Base-by-base conservation (phyloP, 2,113 vertebrate species). In the Panthera leo region DNA sequence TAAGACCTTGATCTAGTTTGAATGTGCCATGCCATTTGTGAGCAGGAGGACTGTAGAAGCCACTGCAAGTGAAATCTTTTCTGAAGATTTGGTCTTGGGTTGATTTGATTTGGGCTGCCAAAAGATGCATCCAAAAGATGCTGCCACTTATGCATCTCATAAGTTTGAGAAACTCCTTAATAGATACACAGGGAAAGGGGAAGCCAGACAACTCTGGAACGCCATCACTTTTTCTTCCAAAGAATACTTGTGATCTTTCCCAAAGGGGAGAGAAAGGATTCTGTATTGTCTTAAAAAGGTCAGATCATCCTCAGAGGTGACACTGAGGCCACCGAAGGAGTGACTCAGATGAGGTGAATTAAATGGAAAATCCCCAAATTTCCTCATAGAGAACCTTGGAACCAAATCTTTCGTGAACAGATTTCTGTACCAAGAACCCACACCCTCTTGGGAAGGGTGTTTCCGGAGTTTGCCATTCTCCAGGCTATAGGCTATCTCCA, bases 161-260 rank as follows among this genome's bases (percentile, higher is more conserved):
- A 71, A 75, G 45, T 31, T 51, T 65, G 67, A 70, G n/a, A 80
- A 84, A 80, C 5, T 85, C 10, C 5, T 23, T 42, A 55, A 55
- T 23, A 87, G 25, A 86, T 34, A 34, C 68, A 75, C 79, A 58
- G 51, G 78, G 53, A 91, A 94, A 71, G 21, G 36, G 31, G 65
- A 89, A 83, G 4, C 15, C 73, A 80, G 63, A 27, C 53, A 86
- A 61, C 12, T 94, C 39, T 75, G 18, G 67, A 80, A 6, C n/a
- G 34, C n/a, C 9, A 53, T 76, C 61, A 89, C 51, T 36, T 96
- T 93, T 92, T 75, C 67, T 75, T 92, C 34, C 51, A 84, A 95
- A 61, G 34, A 88, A 51, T 76, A 58, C 73, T 70, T 88, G 65
- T 91, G n/a, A 61, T 94, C 27, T 70, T 96, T 85, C 45, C 83